Base-by-base conservation (phyloP, 2,113 vertebrate genomes). In the Paratilapia polleni region DNA sequence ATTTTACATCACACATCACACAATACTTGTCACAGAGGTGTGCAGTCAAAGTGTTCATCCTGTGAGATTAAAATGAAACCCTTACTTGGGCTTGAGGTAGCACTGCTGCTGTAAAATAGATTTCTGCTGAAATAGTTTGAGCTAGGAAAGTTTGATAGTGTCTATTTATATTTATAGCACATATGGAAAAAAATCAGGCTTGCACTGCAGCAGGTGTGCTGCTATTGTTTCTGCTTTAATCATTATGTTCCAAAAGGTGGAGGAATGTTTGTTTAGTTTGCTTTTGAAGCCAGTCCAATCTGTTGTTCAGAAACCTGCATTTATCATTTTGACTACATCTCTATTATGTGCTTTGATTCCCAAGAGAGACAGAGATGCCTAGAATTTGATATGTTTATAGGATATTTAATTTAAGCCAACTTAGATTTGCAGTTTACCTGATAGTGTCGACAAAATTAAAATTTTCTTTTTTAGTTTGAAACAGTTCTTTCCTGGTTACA, bases 281-380 rank as follows among this genome's bases (percentile, higher is more conserved):
- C 60, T 85, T 82, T 26, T 85, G 70, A 83, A 76, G 64, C 9
- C 61, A 73, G 84, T 78, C 61, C 61, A 82, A 56, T 73, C 64
- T 75, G 82, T 74, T 58, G 41, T 76, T 34, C 22, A 58, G 56
- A 87, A 83, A 77, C 63, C 57, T 1, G 49, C 81, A 52, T 82
- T 78, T 19, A 47, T 43, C 52, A 63, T 76, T 63, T 81, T 70
- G 63, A 78, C 70, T 56, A 47, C 22, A 36, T 81, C 79, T 77
- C 52, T 54, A 61, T 87, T 80, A 54, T 66, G 77, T 81, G 52
- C 77, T 75, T 85, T 83, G 20, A 84, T 68, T 83, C 54, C 2
- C 11, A 36, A 41, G 26, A 73, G 57, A 84, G 57, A 57, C 3
- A 3, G 6, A 54, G 38, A 56, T 59, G 38, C 1, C 4, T 43